phyloP scores from a whole-genome alignment of 2,113 vertebrate genomes.

The Dipodomys ordii region DNA sequence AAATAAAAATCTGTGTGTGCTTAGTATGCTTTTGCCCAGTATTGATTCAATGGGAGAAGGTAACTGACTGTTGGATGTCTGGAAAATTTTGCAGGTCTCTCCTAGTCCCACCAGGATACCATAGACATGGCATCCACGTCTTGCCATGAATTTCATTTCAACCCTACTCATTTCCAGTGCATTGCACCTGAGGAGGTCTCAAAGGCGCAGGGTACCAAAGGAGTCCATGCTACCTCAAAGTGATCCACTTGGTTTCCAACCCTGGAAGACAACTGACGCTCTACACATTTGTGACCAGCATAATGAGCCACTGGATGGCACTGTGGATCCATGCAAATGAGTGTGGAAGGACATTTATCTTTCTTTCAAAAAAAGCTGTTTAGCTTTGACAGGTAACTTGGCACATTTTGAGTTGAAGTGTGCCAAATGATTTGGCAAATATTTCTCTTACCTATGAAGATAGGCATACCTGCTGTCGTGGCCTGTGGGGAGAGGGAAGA shows the following conservation, averaged over 20 bases:
- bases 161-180: neutral
- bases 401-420: conserved; percentile 82
- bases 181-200: neutral
- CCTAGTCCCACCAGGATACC: neutral
- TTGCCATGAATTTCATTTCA: conserved; percentile 20
- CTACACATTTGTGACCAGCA: conserved; percentile 29
- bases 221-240: neutral
- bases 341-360: conserved; percentile 65
- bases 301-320: conserved; percentile 84
- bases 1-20: neutral
- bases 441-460: conserved; percentile 84
- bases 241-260: conserved; percentile 46
- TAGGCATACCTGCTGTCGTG: conserved; percentile 85
- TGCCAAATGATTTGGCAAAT: conserved; percentile 88
- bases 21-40: neutral
- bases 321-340: conserved; percentile 74
- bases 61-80: neutral
- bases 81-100: conserved; percentile 42
- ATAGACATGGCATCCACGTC: neutral
- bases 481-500: conserved; percentile 62
- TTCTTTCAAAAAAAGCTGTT: conserved; percentile 78
- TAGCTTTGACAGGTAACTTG: conserved; percentile 86
- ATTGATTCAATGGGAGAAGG: conserved; percentile 1
- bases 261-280: conserved; percentile 60
- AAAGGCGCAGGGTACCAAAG: neutral